These are phyloP conservation scores for Psophia crepitans DNA, from an alignment of 2,113 vertebrate species.

Conservation along the genomic window DNA sequence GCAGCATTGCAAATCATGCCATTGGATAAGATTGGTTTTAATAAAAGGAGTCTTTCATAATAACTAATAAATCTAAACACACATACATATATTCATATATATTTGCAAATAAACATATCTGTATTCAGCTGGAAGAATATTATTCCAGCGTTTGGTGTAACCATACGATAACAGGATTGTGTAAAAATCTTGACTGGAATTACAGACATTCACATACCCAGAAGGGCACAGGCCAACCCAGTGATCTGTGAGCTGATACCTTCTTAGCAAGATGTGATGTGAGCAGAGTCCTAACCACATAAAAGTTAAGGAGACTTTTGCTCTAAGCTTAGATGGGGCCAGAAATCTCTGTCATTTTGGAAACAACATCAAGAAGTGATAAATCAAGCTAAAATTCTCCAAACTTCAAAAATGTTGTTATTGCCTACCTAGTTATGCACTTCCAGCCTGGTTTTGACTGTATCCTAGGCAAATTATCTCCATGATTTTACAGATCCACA, in stretches of 20 bases:
- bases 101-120: not conserved
- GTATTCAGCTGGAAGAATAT: not conserved
- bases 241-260: not conserved
- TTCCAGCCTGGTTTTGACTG: not conserved
- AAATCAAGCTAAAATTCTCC: not conserved
- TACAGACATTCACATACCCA: not conserved
- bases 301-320: not conserved
- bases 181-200: not conserved
- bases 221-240: not conserved
- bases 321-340: not conserved
- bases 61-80: not conserved
- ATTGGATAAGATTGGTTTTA: not conserved
- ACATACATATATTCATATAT: not conserved
- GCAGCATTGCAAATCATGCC: not conserved
- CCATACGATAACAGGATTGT: not conserved
- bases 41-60: not conserved
- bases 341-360: not conserved
- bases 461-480: not conserved
- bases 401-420: not conserved
- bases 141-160: not conserved
- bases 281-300: not conserved
- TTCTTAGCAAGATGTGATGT: not conserved
- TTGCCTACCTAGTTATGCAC: not conserved
- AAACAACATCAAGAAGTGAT: not conserved
- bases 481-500: not conserved